Evolutionary conservation across 2,797 vertebrate genomes (phyloP).

Genomic region (Melanogrammus aeglefinus): DNA sequence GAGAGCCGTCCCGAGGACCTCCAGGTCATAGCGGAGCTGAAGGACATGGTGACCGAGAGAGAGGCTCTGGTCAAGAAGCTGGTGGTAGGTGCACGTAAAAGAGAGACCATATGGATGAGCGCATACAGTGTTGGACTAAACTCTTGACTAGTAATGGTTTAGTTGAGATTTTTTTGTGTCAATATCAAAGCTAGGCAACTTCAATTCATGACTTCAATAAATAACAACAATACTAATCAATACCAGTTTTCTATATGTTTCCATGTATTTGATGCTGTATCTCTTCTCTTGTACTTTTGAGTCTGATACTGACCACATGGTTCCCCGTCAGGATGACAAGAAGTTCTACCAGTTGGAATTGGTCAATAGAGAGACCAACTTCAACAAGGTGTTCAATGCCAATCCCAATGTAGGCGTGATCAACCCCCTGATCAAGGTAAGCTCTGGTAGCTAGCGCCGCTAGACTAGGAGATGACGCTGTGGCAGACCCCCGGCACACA

Average conservation of each 20-base stretch:
- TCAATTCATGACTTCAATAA: not conserved
- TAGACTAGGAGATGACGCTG: not conserved
- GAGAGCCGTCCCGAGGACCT: conserved; percentile 94
- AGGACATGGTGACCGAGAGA: conserved; percentile 92
- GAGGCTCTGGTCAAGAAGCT: conserved; percentile 97
- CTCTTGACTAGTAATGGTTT: not conserved
- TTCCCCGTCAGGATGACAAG: conserved; percentile 88
- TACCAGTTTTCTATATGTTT: not conserved
- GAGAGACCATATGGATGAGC: not conserved
- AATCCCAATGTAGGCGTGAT: conserved; percentile 97
- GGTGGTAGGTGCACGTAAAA: conserved; percentile 80
- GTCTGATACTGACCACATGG: conserved; percentile 29
- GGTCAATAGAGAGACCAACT: conserved; percentile 99
- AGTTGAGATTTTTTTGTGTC: not conserved
- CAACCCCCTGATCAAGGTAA: conserved; percentile 96
- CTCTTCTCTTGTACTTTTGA: conserved; percentile 38
- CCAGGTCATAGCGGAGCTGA: conserved; percentile 93
- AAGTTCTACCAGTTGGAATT: conserved; percentile 99
- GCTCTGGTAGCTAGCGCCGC: conserved; percentile 11
- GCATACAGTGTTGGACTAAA: not conserved
- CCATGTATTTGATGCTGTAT: conserved; percentile 69
- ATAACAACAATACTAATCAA: not conserved
- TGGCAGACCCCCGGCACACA: too few relatives aligned
- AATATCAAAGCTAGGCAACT: not conserved
- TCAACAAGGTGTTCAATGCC: conserved; percentile 98